Base-by-base conservation (phyloP, 2,113 vertebrate genomes). In the Lepisosteus osseus region DNA sequence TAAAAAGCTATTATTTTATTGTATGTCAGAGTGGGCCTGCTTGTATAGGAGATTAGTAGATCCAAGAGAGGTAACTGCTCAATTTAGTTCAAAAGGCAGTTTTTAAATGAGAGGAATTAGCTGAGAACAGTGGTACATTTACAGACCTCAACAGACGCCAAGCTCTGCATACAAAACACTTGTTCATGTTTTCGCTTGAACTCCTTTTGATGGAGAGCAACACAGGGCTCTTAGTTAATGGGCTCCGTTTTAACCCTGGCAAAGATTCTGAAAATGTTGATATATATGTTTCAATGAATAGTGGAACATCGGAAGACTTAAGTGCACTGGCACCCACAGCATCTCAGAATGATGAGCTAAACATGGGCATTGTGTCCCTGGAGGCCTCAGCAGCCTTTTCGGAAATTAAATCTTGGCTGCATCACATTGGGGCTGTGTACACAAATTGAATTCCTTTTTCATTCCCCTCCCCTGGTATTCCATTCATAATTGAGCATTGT, bases 131-230 rank as follows among this genome's bases (percentile, higher is more conserved):
- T 68, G 69, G 75, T 80, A 65, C 15, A 59, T 87, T 85, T 83
- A 72, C 54, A 75, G 62, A 57, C 44, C 61, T 64, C 79, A 77
- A 78, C 78, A 84, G 74, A 0, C 4, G 69, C 80, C 79, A 71
- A 77, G 73, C 66, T 81, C 72, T 80, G 76, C 79, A 70, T 81
- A 77, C 77, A 83, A 72, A 86, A 78, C 73, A 76, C 78, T 86
- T 77, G 66, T 77, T 87, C 69, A 42, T 80, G 81, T 85, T 88
- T 83, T 85, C 64, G 4, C 83, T 83, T 82, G 74, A 91, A 82
- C 69, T 80, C 51, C 69, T 89, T 81, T 71, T 74, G 61, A 74
- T 85, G 69, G 59, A 74, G 9, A 54, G 64, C 76, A 77, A 56
- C 61, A 14, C 82, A 85, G 74, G 83, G 74, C 75, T 78, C 75